phyloP scores from a whole-genome alignment of 2,113 vertebrate species.

The Sylvilagus bachmani region DNA sequence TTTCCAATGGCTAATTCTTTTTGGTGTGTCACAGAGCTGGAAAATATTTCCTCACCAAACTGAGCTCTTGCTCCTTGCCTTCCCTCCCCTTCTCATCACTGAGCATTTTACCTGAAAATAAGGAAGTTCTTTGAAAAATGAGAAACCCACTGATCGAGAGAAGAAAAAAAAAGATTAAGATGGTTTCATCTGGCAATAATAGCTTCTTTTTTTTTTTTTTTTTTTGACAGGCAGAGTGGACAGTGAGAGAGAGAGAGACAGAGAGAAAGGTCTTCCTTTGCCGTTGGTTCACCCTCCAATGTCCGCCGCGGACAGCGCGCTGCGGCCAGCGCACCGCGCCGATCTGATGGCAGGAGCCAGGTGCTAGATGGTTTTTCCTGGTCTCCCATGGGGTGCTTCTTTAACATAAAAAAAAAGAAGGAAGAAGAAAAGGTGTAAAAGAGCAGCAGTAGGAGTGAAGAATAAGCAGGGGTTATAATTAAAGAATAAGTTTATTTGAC shows the following conservation, averaged over 20 bases:
- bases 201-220: no score
- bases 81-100: neutral
- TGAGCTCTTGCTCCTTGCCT: neutral
- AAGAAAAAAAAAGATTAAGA: neutral
- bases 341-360: no score
- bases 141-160: neutral
- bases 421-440: neutral
- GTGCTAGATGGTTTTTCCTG: no score
- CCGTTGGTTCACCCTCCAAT: no score
- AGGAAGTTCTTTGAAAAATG: neutral
- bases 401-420: neutral
- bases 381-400: no score
- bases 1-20: neutral
- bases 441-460: no score
- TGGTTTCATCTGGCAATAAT: neutral
- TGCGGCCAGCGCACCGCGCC: no score
- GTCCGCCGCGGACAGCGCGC: no score
- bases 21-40: neutral
- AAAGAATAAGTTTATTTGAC: neutral
- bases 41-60: neutral
- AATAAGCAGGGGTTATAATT: neutral
- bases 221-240: no score
- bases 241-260: no score
- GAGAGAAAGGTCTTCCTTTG: no score
- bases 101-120: constrained; percentile 9